Evolutionary conservation across 2,797 vertebrate species (phyloP).

Genomic region (Clamator glandarius): DNA sequence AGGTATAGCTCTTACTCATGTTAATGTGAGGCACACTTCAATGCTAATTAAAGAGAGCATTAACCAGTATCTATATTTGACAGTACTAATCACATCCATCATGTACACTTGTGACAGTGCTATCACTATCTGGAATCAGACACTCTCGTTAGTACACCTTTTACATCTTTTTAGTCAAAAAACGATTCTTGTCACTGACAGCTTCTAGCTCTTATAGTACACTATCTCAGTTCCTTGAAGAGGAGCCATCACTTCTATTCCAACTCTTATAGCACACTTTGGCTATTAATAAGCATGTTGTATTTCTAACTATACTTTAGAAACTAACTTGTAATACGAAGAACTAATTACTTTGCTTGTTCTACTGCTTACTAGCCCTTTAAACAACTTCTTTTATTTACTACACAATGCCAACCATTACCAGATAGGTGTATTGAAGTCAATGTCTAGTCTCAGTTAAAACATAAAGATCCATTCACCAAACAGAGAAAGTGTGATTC

Average conservation of each 20-base stretch:
- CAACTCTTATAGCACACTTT: not conserved
- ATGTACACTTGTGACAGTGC: conserved; percentile 27
- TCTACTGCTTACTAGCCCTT: not conserved
- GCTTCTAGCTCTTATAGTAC: not conserved
- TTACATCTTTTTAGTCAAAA: conserved; percentile 1
- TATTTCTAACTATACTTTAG: not conserved
- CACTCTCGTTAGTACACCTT: conserved; percentile 4
- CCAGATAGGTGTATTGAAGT: not conserved
- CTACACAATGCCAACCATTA: not conserved
- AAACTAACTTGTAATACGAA: not conserved
- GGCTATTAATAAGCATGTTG: not conserved
- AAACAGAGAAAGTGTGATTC: not conserved
- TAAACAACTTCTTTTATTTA: not conserved
- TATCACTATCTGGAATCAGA: conserved; percentile 45
- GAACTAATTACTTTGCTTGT: not conserved
- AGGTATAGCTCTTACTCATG: not conserved
- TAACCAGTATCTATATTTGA: conserved; percentile 52
- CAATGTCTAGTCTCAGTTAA: not conserved
- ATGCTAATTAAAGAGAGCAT: conserved; percentile 41
- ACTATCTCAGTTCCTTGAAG: not conserved
- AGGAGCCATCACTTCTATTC: not conserved
- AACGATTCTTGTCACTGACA: not conserved
- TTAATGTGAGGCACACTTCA: conserved; percentile 8
- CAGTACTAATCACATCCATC: conserved; percentile 42
- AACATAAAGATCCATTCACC: not conserved